Evolutionary conservation across 2,797 vertebrate species (phyloP), one percentile per base, ranked within the genome.

Genomic region (Acomys russatus): DNA sequence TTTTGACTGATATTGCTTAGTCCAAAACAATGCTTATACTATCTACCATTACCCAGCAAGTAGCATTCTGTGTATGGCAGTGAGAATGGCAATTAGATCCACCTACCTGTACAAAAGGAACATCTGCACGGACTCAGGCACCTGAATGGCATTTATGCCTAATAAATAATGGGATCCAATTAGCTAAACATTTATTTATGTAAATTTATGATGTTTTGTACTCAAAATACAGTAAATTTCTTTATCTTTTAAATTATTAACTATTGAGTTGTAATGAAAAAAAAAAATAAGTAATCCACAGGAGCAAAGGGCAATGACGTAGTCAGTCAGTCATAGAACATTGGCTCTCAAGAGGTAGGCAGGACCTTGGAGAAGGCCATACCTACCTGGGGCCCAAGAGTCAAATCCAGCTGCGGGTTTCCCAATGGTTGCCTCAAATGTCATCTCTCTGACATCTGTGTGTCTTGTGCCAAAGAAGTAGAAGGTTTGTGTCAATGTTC

Each of bases 401-500:
- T 63, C 86, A 68, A 3, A n/a, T 56, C 7, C 83, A 1, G 33
- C 80, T 22, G 28, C 51, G 44, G 33, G 7, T 9, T 8, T 38
- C 54, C 84, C 82, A n/a, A 22, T 79, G 30, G 6, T 44, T 71
- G 59, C 1, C 1, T 12, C 44, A 44, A 44, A 44, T 44, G 44
- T 44, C 0, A 23, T 9, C 11, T 70, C 4, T 35, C 28, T 74
- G 49, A 15, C 9, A 1, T 23, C 4, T 54, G 15, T 35, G n/a
- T 68, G 59, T 22, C 9, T 9, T 28, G 54, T 18, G 63, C n/a
- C 35, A 25, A 33, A 76, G 9, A 35, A 59, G n/a, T 30, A 35
- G 70, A 56, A 76, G 6, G 20, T 6, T 77, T 2, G 0, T 76
- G 3, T 22, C 6, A 54, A 61, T 10, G 20, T 3, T 5, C 1